A percentile compares a stretch with the other conserved stretches of the same genome.
Evolutionary conservation across 1,140 invertebrate genomes (phyloP).

Genomic region (Papilio helenus): DNA sequence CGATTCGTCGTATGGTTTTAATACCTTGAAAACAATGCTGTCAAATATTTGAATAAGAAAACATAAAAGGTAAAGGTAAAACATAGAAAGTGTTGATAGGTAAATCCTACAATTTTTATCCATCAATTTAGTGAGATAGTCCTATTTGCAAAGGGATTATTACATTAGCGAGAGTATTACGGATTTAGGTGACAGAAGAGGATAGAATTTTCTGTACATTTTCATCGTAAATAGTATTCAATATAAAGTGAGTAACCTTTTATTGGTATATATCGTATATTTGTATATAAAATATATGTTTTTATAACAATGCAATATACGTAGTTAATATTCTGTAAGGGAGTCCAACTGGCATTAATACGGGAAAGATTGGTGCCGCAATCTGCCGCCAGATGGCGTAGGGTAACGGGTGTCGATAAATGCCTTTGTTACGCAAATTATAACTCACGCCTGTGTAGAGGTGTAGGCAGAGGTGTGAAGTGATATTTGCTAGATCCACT

Average conservation of each 20-base stretch:
- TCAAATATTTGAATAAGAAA: too few relatives aligned
- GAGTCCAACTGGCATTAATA: slow-evolving; percentile 50
- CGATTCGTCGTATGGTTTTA: background rate
- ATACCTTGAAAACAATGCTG: background rate
- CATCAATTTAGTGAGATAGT: too few relatives aligned
- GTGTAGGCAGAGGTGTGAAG: background rate
- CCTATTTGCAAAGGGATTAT: too few relatives aligned
- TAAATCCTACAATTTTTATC: too few relatives aligned
- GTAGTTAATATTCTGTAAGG: slow-evolving; percentile 19
- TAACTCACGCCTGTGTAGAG: background rate
- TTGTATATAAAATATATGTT: background rate
- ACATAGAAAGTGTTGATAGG: too few relatives aligned
- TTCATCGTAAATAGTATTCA: too few relatives aligned
- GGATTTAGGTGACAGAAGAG: too few relatives aligned
- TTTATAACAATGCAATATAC: background rate
- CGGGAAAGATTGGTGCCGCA: slow-evolving; percentile 51
- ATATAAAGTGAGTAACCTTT: background rate
- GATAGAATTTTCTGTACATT: too few relatives aligned
- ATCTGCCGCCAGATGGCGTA: slow-evolving; percentile 20
- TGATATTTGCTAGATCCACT: too few relatives aligned
- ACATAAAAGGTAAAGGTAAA: too few relatives aligned
- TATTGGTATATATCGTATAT: background rate
- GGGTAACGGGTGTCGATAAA: background rate
- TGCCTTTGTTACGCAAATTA: slow-evolving; percentile 9
- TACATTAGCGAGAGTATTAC: too few relatives aligned